Evolutionary conservation across 1,140 invertebrate species (phyloP).

Genomic region (Cepaea nemoralis): DNA sequence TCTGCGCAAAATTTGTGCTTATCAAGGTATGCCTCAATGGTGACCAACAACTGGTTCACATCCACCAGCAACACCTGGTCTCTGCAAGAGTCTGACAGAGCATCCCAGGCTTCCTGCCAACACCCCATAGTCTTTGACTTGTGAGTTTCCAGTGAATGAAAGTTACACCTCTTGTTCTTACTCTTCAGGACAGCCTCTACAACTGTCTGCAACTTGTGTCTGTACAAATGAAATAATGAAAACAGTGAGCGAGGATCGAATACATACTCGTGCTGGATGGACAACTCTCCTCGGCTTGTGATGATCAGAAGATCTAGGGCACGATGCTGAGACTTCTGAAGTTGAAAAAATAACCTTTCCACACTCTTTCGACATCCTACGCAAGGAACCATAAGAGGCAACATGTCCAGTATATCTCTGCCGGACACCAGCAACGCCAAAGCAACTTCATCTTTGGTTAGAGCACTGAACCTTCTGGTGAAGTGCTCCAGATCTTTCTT

Average conservation of each 20-base stretch:
- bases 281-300: slow-evolving; percentile 80
- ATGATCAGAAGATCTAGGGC: slow-evolving; percentile 85
- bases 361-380: too few species aligned
- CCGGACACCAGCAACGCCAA: too few species aligned
- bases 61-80: slow-evolving; percentile 89
- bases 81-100: slow-evolving; percentile 85
- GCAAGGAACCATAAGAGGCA: too few species aligned
- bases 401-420: too few species aligned
- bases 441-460: too few species aligned
- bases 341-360: slow-evolving; percentile 85
- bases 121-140: slow-evolving; percentile 76
- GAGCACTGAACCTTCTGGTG: too few species aligned
- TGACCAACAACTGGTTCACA: slow-evolving; percentile 83
- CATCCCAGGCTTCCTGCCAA: slow-evolving; percentile 81
- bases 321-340: slow-evolving; percentile 84
- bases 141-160: too few species aligned
- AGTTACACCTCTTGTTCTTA: slow-evolving; percentile 87
- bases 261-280: slow-evolving; percentile 83
- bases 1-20: slow-evolving; percentile 93
- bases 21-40: slow-evolving; percentile 87
- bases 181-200: slow-evolving; percentile 84
- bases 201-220: slow-evolving; percentile 80
- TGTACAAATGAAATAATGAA: slow-evolving; percentile 87
- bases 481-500: too few species aligned
- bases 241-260: slow-evolving; percentile 84